phyloP scores from a whole-genome alignment of 2,888 invertebrate genomes.

The Lysandra coridon region DNA sequence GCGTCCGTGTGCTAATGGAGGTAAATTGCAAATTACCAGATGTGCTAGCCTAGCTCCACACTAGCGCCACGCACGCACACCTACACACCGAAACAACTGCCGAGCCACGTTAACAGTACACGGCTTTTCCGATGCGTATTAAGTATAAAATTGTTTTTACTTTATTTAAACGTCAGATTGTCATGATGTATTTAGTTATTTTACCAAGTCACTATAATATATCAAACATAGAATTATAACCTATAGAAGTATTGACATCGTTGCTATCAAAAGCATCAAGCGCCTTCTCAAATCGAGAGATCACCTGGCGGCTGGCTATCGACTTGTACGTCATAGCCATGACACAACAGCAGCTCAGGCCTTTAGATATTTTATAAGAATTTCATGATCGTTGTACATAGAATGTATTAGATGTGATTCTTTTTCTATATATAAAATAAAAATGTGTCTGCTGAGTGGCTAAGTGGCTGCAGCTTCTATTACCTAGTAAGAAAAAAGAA shows the following conservation, averaged over 20 bases:
- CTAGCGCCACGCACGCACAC: slow-evolving; percentile 5
- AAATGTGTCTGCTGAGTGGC: not conserved
- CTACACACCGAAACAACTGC: not conserved
- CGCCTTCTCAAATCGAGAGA: no score
- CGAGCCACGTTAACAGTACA: not conserved
- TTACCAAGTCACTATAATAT: not conserved
- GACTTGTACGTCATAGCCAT: no score
- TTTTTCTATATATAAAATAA: not conserved
- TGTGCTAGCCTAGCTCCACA: slow-evolving; percentile 13
- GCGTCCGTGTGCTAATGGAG: slow-evolving; percentile 4
- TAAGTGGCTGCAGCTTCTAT: not conserved
- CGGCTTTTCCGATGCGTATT: not conserved
- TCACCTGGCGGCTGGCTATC: no score
- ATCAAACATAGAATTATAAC: no score
- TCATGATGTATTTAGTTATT: not conserved
- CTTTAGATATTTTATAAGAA: not conserved
- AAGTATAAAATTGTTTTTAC: not conserved
- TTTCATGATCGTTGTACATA: not conserved
- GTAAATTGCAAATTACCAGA: slow-evolving; percentile 26
- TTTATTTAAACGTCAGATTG: not conserved
- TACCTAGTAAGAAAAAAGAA: not conserved
- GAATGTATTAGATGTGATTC: not conserved
- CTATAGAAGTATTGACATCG: no score
- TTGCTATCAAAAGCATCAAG: not conserved
- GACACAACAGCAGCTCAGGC: not conserved